Base-by-base conservation (phyloP, 2,888 invertebrate genomes). In the Drosophila putrida region DNA sequence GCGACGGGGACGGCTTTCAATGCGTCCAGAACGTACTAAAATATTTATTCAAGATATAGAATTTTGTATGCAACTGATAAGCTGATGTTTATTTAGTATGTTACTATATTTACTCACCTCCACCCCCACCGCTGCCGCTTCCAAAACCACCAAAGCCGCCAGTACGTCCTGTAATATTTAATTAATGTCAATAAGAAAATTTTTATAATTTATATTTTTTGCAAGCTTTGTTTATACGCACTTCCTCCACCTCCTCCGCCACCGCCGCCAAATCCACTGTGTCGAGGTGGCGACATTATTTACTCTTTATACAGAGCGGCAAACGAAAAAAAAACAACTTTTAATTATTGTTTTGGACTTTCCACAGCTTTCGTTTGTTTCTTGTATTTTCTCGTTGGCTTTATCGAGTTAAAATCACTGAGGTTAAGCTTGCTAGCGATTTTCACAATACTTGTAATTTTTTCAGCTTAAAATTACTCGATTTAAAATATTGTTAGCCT, bases 1-100 rank as follows among this genome's bases (percentile, higher is more conserved):
- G 20, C 82, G 76, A 10, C 72, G 69, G 0, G 66, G 75, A 6
- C 67, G 80, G 10, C 76, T 80, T 10, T 90, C 90, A 9, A 91
- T 60, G 5, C 91, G 89, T 13, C 91, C 91, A 6, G 78, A 76
- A 11, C 88, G 82, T n/a, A 91, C 86, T 59, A 76, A 72, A 57
- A 55, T 10, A 53, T 38, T 13, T 13, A 8, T 6, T 35, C 11
- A 20, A 38, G 11, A 47, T 20, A 33, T 33, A 27, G 43, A 35
- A 38, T 27, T 35, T 28, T 33, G 6, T 20, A 43, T 43, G 25
- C 6, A 25, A 43, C 25, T 25, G 43, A 25, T 43, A 25, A 25
- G 11, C 3, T 20, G 20, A 20, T 20, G 3, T 20, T 20, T 20
- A 20, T 20, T 20, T 20, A 20, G 20, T 3, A 25, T 10, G 6